Base-by-base conservation (phyloP, 2,113 vertebrate genomes). In the Geococcyx californianus region DNA sequence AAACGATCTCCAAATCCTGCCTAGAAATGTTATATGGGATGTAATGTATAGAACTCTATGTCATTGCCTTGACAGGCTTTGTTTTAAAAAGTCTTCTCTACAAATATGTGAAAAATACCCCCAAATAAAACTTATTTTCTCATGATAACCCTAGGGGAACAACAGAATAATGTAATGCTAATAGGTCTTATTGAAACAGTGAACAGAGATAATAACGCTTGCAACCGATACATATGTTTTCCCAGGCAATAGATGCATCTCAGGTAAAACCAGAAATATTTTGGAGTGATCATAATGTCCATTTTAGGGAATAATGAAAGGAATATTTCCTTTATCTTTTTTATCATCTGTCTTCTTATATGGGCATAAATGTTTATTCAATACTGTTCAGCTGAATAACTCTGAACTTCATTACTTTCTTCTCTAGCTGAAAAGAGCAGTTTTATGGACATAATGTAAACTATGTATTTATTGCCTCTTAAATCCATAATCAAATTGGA, bases 401-500 rank as follows among this genome's bases (percentile, higher is more conserved):
- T 92, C 67, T 38, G 51, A 78, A 54, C 16, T 72, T 78, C 16
- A 76, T 82, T 68, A n/a, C 11, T 84, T 92, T 90, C 11, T 87
- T 80, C 33, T 74, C 8, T 47, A 63, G n/a, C 63, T 44, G 67
- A 66, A 79, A 60, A 68, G 16, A 84, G 45, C 15, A 60, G 23
- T 66, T 89, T 88, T 83, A 52, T 47, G 29, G 29, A 81, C 29
- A 12, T 78, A 69, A 86, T 75, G 15, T 63, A 59, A 86, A 74
- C 42, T 36, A n/a, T 44, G 10, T 56, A 55, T 87, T 85, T 88
- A 85, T 63, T 79, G 25, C 29, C 29, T 83, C 26, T 89, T 87
- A 86, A 93, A 95, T 83, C 59, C 13, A 10, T 83, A 79, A 85
- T 72, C 25, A 97, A 73, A 82, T 80, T 47, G 86, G 69, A 49